Base-by-base conservation (phyloP, 1,140 invertebrate species). In the Argopecten irradians region DNA sequence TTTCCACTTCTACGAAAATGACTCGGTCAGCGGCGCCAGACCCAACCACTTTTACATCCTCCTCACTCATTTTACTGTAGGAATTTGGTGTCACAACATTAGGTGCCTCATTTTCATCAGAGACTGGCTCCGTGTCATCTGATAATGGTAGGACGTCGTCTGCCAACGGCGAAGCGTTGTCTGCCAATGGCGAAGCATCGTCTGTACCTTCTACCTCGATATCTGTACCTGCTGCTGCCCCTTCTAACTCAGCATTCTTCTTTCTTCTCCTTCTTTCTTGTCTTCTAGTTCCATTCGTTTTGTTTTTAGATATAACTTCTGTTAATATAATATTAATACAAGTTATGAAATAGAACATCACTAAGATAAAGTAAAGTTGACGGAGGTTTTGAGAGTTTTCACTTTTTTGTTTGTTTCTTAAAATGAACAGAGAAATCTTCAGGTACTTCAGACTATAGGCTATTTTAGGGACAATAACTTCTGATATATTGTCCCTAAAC, bases 1-100 rank as follows among this genome's bases (percentile, higher is more conserved):
- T 99, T 95, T 99, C 98, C 39, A 99, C 98, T 96, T 99, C 98
- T 0, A 98, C 98, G 97, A 99, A 98, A 39, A 99, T 95, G 14
- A 99, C 96, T 87, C 28, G 14, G 34, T 84, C 41, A 19, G 83
- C 34, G 5, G 87, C 34, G 32, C 82, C 88, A 43, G 46, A 71
- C 22, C 55, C 55, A 28, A 71, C 55, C n/a, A 71, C 41, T 43
- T 82, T 86, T 19, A 83, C 55, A 43, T 43, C 85, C 0, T 83
- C 46, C 35, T 85, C 83, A 35, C 43, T 32, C 87, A 86, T 41
- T 22, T 84, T 16, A 71, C 11, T 71, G 55, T 5, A 28, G 8
- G 22, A 3, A 28, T 71, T 83, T 83, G 87, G 85, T 19, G 83
- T 43, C n/a, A 91, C 91, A 33, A 88, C 89, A 22, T 92, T 83